Evolutionary conservation across 2,797 vertebrate species (phyloP).

Genomic region (Cossypha caffra): DNA sequence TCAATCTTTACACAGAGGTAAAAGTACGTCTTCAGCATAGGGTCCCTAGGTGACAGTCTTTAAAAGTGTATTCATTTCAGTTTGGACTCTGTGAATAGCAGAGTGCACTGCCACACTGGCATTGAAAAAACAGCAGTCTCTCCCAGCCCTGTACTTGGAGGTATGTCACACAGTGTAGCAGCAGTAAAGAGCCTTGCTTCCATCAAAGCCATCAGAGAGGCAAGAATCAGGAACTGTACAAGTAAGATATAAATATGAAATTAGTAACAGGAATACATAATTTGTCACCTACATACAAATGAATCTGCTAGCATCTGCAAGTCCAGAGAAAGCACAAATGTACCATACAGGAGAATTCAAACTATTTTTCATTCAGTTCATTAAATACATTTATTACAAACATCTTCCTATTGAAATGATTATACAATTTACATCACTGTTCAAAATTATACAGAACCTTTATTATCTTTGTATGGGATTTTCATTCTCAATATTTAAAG

Average conservation of each 20-base stretch:
- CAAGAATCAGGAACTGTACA: neutral
- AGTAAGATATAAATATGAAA: neutral
- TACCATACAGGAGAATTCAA: neutral
- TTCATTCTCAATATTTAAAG: slow-evolving; percentile 10
- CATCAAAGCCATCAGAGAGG: neutral
- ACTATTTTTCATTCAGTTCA: neutral
- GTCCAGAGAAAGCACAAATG: neutral
- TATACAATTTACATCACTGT: neutral
- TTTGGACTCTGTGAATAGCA: neutral
- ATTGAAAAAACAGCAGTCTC: neutral
- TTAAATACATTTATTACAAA: slow-evolving; percentile 27
- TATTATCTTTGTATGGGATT: neutral
- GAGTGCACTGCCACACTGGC: neutral
- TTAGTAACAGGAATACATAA: neutral
- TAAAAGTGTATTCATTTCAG: neutral
- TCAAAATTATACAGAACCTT: neutral
- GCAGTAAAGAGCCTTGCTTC: neutral
- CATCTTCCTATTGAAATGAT: neutral
- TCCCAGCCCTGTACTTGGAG: neutral
- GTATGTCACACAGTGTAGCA: neutral
- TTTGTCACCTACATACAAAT: neutral
- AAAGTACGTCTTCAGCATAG: neutral
- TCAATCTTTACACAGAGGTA: neutral
- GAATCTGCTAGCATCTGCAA: neutral
- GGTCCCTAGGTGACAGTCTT: neutral